Conservation (phyloP, 2,888 invertebrate genomes). For the Galerucella calmariensis region DNA sequence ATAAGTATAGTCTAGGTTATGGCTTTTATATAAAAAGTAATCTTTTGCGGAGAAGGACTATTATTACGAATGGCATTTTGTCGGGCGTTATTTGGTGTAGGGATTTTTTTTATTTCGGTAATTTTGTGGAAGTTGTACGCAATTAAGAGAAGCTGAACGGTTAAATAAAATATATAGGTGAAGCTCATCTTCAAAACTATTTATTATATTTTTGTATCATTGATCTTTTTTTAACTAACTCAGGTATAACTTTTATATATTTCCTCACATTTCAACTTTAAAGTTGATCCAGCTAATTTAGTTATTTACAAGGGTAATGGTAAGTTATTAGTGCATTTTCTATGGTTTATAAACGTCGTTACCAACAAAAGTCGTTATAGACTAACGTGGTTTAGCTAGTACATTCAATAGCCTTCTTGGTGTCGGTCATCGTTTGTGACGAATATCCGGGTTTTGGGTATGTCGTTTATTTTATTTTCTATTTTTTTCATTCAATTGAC, state of each 20-base stretch:
- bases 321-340: too few relatives aligned
- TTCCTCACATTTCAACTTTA: neutral
- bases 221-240: neutral
- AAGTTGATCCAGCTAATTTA: neutral
- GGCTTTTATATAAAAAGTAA: constrained; percentile 38
- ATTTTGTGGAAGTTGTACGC: constrained; percentile 21
- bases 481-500: too few relatives aligned
- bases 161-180: constrained; percentile 1
- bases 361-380: too few relatives aligned
- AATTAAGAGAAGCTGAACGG: constrained; percentile 14
- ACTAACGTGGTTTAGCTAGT: too few relatives aligned
- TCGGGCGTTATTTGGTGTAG: constrained; percentile 15
- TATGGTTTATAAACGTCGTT: too few relatives aligned
- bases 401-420: too few relatives aligned
- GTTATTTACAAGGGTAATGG: neutral
- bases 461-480: too few relatives aligned
- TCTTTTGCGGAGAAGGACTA: constrained; percentile 38
- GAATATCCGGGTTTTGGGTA: too few relatives aligned
- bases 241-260: neutral
- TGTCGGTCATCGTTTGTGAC: too few relatives aligned
- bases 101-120: constrained; percentile 21
- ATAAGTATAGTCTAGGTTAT: constrained; percentile 42
- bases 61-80: constrained; percentile 35
- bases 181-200: constrained; percentile 9
- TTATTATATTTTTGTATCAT: neutral